A percentile compares a stretch with the other conserved stretches of the same genome.
Conservation (phyloP, 2,113 vertebrate species). For the Pavo muticus region DNA sequence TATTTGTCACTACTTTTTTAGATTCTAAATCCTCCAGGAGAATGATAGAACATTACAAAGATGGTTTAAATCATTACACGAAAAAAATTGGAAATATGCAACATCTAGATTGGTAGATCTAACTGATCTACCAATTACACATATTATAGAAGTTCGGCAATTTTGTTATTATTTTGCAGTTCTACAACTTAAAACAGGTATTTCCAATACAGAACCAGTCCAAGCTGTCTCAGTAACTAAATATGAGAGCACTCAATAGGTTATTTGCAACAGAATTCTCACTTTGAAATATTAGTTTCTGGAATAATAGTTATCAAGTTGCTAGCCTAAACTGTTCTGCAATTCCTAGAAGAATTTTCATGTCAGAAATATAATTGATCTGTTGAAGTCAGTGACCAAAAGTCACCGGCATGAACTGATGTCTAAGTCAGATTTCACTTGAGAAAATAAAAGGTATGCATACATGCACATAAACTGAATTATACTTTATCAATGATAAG, state of each 20-base stretch:
- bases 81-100: slow-evolving; percentile 5
- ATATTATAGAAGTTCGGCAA: not conserved
- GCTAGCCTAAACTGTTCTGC: not conserved
- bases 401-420: not conserved
- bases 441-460: slow-evolving; percentile 40
- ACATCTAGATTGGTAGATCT: not conserved
- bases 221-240: not conserved
- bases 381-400: slow-evolving; percentile 10
- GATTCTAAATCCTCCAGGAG: not conserved
- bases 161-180: not conserved
- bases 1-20: not conserved
- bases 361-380: slow-evolving; percentile 4
- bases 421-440: not conserved
- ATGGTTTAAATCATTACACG: not conserved
- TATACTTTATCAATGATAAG: not conserved
- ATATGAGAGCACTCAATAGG: not conserved
- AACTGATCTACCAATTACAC: not conserved
- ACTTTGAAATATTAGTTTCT: not conserved
- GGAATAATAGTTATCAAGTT: not conserved
- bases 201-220: not conserved
- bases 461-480: not conserved
- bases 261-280: not conserved
- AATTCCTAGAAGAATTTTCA: slow-evolving; percentile 28
- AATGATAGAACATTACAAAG: not conserved
- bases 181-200: not conserved